phyloP scores from a whole-genome alignment of 2,113 vertebrate genomes.

The Lonchura striata region DNA sequence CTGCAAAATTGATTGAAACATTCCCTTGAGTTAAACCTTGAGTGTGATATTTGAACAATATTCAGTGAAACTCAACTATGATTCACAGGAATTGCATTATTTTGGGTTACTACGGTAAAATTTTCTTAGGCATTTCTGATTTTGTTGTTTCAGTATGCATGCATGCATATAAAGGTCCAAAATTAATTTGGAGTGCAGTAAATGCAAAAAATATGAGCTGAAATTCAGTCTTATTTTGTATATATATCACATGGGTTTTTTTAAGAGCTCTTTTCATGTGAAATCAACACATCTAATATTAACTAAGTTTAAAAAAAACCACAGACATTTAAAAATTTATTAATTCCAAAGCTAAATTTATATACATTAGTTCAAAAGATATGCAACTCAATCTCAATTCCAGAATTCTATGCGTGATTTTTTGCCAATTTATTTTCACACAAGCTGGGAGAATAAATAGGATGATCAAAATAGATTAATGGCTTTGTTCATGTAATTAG shows the following conservation, averaged over 20 bases:
- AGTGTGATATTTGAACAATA: not conserved
- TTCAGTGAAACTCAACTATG: not conserved
- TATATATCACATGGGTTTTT: not conserved
- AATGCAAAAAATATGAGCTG: not conserved
- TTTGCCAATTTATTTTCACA: not conserved
- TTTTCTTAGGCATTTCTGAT: not conserved
- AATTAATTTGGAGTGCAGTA: not conserved
- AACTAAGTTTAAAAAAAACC: not conserved
- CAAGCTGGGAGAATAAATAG: not conserved
- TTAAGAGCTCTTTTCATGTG: not conserved
- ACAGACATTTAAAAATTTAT: not conserved
- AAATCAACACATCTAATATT: not conserved
- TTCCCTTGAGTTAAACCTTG: not conserved
- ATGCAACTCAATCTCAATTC: not conserved
- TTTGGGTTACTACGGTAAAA: not conserved
- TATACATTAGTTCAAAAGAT: not conserved
- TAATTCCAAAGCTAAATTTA: not conserved
- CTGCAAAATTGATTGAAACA: conserved; percentile 6
- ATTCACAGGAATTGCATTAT: not conserved
- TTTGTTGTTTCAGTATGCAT: not conserved
- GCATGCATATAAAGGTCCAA: not conserved
- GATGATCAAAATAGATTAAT: not conserved
- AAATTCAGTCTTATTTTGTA: not conserved
- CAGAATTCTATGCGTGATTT: not conserved
- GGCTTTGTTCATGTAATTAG: not conserved